Evolutionary conservation across 2,113 vertebrate species (phyloP), one percentile per base, ranked within the genome.

Genomic region (Chlorocebus sabaeus): DNA sequence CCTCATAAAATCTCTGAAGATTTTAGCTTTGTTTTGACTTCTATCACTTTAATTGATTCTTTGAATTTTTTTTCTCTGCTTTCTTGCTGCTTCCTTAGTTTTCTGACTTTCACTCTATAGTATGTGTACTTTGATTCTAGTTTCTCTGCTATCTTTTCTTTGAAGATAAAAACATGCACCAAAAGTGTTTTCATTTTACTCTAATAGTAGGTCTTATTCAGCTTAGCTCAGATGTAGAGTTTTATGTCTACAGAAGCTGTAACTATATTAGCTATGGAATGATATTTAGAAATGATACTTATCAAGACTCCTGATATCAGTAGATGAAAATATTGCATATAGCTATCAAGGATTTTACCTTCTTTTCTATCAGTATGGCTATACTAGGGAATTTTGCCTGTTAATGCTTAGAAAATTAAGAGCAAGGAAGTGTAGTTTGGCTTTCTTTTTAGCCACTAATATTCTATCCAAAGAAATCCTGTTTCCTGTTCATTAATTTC

Each of bases 401-500:
- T 52, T 59, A 87, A 43, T 91, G 18, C 38, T 94, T 70, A 84
- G 55, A 95, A 80, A 61, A n/a, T 93, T 92, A 72, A 90, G 81
- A 97, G 38, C 48, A 89, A 87, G 96, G 83, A 82, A 95, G 76
- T 94, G 7, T 90, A 32, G 8, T 64, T 80, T 75, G 52, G 5
- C 94, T 95, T 40, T 97, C 70, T 96, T 72, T 81, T 95, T 70
- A 75, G 90, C 61, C 61, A 90, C 64, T 57, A 0, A 0, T 67
- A 80, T 87, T 61, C 80, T 89, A 50, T 40, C 80, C 85, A 73
- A 40, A 86, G 86, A 97, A 96, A 95, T 96, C 55, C 85, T 45
- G 0, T 89, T 80, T 96, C 89, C 67, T 90, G 22, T 97, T 93
- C 84, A 96, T 95, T 90, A 93, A 88, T 98, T 98, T 98, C 96